Evolutionary conservation across 2,888 invertebrate species (phyloP), one percentile per base, ranked within the genome.

Genomic region (Aphrophora alni): DNA sequence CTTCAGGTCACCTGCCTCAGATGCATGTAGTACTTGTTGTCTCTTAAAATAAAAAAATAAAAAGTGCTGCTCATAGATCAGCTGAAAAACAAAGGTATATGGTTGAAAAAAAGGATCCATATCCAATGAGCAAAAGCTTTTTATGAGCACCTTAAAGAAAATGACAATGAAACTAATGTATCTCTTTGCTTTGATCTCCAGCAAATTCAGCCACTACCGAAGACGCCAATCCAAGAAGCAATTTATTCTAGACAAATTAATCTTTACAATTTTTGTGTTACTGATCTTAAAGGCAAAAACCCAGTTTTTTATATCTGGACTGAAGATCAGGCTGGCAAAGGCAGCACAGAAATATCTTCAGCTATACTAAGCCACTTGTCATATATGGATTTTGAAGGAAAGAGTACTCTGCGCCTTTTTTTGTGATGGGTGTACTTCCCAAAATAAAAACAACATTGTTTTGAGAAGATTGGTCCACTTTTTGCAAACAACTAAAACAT

Each of bases 161-260:
- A 75, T 51, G 75, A 33, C 69, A 68, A 68, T 72, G 72, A 72
- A 75, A 38, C 51, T 14, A 75, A 74, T 74, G 5, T 33, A 74
- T 38, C 51, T 38, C 25, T n/a, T n/a, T n/a, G n/a, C n/a, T 80
- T 25, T n/a, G n/a, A n/a, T n/a, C n/a, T n/a, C n/a, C n/a, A n/a
- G n/a, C n/a, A n/a, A n/a, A n/a, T n/a, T n/a, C 75, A 80, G 26
- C 75, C 70, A n/a, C 51, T 80, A 21, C 80, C 80, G 10, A 80
- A 80, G 21, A 10, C 69, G 4, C 69, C 73, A 25, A 75, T 80
- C 21, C 80, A 79, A 59, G 78, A 80, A 33, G 80, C 75, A 12
- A 75, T 28, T 59, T 80, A 80, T 69, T 12, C 73, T 4, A 38
- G 80, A 21, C 73, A 79, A 59, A 51, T 79, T 7, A 59, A 51